phyloP scores from a whole-genome alignment of 1,140 invertebrate genomes.

The Mya arenaria region DNA sequence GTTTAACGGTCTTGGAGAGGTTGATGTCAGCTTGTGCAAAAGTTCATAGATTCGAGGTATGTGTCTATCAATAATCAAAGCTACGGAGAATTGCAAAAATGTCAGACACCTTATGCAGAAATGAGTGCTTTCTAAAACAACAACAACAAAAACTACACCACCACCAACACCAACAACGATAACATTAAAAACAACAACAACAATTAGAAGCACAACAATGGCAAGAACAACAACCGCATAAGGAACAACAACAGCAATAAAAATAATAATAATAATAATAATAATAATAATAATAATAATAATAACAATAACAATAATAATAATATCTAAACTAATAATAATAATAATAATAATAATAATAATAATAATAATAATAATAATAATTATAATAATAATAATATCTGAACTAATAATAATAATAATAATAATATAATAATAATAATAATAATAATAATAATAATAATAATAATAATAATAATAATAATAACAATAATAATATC shows the following conservation, averaged over 20 bases:
- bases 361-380: conserved; percentile 30
- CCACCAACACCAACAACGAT: not conserved
- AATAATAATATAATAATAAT: no score
- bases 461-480: not conserved
- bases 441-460: not conserved
- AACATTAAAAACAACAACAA: conserved; percentile 7
- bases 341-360: conserved; percentile 21
- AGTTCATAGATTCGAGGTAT: no score
- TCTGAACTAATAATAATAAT: not conserved
- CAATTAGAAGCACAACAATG: conserved; percentile 8
- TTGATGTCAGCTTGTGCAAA: no score
- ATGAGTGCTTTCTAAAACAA: no score
- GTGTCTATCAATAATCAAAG: no score
- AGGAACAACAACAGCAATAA: conserved; percentile 1
- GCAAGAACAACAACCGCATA: not conserved
- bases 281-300: conserved; percentile 1
- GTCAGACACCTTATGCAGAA: no score
- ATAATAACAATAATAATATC: not conserved
- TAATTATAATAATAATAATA: not conserved
- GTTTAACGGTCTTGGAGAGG: no score
- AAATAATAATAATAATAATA: conserved; percentile 15
- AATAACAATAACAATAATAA: not conserved
- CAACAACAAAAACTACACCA: not conserved
- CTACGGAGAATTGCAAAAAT: no score
- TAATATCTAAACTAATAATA: conserved; percentile 5